These are phyloP conservation scores for Nephila pilipes DNA, from an alignment of 1,140 invertebrate genomes.

Conservation along the genomic window DNA sequence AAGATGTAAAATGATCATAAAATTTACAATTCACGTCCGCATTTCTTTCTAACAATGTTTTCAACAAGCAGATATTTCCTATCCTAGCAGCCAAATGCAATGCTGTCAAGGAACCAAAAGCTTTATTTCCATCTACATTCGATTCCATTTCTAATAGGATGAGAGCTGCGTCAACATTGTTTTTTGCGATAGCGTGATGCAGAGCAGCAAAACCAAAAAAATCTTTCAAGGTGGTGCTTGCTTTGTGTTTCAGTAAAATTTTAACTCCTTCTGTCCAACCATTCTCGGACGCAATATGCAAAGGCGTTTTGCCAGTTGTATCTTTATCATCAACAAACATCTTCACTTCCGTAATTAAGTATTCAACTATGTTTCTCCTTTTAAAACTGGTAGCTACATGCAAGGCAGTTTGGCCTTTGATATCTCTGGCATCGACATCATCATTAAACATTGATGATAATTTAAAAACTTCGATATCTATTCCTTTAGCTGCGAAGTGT, in stretches of 20 bases:
- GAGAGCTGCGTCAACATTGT: slow-evolving; percentile 90
- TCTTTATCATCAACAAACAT: background rate
- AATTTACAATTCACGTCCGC: background rate
- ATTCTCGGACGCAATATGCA: slow-evolving; percentile 7
- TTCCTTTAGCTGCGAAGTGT: slow-evolving; percentile 52
- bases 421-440: background rate
- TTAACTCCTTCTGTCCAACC: slow-evolving; percentile 30
- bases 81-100: slow-evolving; percentile 41
- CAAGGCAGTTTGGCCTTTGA: background rate
- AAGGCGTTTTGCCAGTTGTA: background rate
- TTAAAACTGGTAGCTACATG: slow-evolving; percentile 32
- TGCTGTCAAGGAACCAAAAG: background rate
- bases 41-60: background rate
- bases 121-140: background rate
- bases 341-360: background rate
- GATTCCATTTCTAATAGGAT: slow-evolving; percentile 87
- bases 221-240: slow-evolving; percentile 92
- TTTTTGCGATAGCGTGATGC: slow-evolving; percentile 95
- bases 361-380: slow-evolving; percentile 22
- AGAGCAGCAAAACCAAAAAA: slow-evolving; percentile 91
- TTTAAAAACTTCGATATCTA: slow-evolving; percentile 1
- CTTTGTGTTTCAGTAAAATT: slow-evolving; percentile 82
- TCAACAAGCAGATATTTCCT: background rate
- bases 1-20: background rate
- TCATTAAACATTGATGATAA: background rate